Conservation (phyloP, 2,888 invertebrate genomes). For the Sinelater perroti region DNA sequence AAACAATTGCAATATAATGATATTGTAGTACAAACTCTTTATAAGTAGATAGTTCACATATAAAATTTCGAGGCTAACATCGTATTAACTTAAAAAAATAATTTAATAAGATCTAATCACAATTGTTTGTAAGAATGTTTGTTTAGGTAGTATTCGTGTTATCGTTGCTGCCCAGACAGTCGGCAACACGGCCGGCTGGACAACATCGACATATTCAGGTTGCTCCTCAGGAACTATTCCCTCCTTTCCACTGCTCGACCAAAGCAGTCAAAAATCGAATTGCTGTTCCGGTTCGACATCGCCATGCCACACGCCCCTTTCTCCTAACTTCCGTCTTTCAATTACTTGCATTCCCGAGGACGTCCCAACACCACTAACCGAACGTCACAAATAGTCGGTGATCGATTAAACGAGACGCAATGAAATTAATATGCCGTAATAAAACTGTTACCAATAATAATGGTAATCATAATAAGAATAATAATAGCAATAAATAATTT, state of each 20-base stretch:
- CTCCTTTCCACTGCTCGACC: too few species aligned
- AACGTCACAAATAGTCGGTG: conserved; percentile 22
- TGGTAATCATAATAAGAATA: conserved; percentile 30
- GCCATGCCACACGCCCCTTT: too few species aligned
- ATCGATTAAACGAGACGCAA: conserved; percentile 27
- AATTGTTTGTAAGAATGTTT: conserved; percentile 38
- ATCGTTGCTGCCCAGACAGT: conserved; percentile 18
- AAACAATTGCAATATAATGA: conserved; percentile 13
- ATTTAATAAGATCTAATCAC: conserved; percentile 39
- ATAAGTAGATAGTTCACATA: conserved; percentile 36
- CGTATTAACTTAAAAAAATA: conserved; percentile 39
- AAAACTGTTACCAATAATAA: conserved; percentile 31
- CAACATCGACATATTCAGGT: conserved; percentile 12
- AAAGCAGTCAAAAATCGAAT: too few species aligned
- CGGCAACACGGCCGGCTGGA: conserved; percentile 8
- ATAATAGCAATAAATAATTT: conserved; percentile 40
- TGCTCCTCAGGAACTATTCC: conserved; percentile 19
- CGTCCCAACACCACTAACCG: conserved; percentile 28
- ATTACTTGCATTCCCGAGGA: conserved; percentile 15
- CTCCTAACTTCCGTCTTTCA: conserved; percentile 1
- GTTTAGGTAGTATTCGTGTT: conserved; percentile 15
- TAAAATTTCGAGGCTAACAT: conserved; percentile 43
- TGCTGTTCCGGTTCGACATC: too few species aligned
- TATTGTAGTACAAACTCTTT: conserved; percentile 25
- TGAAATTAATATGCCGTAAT: conserved; percentile 34